These are phyloP conservation scores for Schlechtendalia chinensis DNA, from an alignment of 1,140 invertebrate species.

Conservation along the genomic window DNA sequence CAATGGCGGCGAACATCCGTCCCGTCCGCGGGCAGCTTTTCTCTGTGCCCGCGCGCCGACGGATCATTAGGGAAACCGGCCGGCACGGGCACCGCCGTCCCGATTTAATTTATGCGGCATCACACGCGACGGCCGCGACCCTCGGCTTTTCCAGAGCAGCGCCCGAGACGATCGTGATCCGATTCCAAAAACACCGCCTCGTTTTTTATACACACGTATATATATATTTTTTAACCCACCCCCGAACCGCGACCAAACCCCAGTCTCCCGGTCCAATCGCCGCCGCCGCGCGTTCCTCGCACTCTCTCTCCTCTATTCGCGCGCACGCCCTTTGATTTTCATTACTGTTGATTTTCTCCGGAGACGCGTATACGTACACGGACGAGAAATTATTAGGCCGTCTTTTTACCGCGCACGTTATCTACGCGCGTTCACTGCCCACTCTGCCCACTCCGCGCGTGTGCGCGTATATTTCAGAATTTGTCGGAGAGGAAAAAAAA, in stretches of 20 bases:
- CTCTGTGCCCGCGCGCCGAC: not conserved
- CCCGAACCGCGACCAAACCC: not conserved
- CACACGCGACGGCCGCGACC: conserved; percentile 41
- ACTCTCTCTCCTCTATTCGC: not conserved
- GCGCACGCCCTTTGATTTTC: conserved; percentile 4
- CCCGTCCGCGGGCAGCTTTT: conserved; percentile 24
- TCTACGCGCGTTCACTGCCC: not conserved
- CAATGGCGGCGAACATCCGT: conserved; percentile 6
- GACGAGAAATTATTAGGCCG: conserved; percentile 45
- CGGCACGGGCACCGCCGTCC: not conserved
- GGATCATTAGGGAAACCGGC: conserved; percentile 37
- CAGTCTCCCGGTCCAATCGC: conserved; percentile 11
- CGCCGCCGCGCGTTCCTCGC: too few species aligned
- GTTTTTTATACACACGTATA: too few species aligned
- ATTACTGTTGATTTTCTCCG: not conserved
- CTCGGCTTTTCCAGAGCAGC: conserved; percentile 36
- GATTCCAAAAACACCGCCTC: conserved; percentile 44
- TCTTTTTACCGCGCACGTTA: conserved; percentile 10
- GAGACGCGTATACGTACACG: not conserved
- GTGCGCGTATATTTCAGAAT: conserved; percentile 42
- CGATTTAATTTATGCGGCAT: conserved; percentile 46
- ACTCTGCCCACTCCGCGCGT: not conserved
- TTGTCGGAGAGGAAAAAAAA: conserved; percentile 31
- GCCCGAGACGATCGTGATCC: conserved; percentile 46
- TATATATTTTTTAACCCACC: too few species aligned